These are phyloP conservation scores for Podarcis raffonei DNA, from an alignment of 2,113 vertebrate species.

Conservation along the genomic window DNA sequence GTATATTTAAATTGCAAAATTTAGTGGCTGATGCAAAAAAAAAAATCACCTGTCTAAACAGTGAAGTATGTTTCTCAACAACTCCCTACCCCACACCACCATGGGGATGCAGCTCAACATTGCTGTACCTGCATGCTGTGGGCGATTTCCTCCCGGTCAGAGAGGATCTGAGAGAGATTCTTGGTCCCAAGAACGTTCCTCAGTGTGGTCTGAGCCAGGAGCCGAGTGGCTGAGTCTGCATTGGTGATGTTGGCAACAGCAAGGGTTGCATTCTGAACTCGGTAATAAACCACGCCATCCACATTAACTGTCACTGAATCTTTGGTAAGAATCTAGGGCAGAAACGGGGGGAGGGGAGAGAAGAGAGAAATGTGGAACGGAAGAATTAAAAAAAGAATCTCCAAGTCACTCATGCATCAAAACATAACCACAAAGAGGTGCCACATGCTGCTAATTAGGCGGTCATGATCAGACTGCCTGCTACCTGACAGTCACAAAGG, in stretches of 20 bases:
- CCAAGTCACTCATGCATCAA: no score
- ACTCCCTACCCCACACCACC: not conserved
- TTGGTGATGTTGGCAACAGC: conserved; percentile 96
- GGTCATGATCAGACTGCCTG: not conserved
- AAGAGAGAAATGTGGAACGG: not conserved
- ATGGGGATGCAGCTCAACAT: rapidly evolving
- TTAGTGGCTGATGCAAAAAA: no score
- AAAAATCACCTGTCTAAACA: no score
- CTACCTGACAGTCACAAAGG: not conserved
- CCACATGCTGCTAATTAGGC: no score
- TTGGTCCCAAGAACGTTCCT: conserved; percentile 96
- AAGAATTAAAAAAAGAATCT: not conserved
- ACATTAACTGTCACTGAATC: conserved; percentile 94
- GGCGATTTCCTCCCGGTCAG: conserved; percentile 94
- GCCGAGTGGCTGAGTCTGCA: conserved; percentile 88
- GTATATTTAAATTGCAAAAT: no score
- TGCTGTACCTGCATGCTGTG: conserved; percentile 92
- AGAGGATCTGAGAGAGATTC: conserved; percentile 93
- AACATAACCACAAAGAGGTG: no score
- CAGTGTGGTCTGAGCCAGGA: conserved; percentile 93
- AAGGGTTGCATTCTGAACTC: conserved; percentile 90
- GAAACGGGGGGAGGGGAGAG: not conserved
- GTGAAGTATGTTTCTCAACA: not conserved
- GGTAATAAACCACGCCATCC: conserved; percentile 96
- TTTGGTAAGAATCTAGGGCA: conserved; percentile 89